Base-by-base conservation (phyloP, 2,113 vertebrate genomes). In the Epinephelus fuscoguttatus region DNA sequence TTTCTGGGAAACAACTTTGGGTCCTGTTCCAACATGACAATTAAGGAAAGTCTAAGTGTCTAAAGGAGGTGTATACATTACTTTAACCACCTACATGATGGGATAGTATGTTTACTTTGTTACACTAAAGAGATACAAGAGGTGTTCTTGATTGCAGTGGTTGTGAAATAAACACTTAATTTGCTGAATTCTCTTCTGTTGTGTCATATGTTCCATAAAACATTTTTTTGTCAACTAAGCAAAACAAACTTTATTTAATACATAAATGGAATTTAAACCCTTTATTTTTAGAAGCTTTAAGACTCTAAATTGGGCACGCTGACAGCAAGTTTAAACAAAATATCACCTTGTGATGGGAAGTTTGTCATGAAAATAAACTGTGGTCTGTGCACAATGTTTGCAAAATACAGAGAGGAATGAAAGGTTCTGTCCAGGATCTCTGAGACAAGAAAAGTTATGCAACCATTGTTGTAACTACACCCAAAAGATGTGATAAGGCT, bases 301-400 rank as follows among this genome's bases (percentile, higher is more conserved):
- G 1, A 27, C 30, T 52, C 1, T 21, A 13, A 45, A 15, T 13
- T 3, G 17, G 45, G 27, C 47, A 59, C 17, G 33, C 33, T 37
- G 6, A 37, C 33, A 6, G 33, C 21, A 42, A 13, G 17, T 60
- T 64, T 3, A 62, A 45, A 25, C 10, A 56, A 27, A 64, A 42
- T 40, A n/a, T 4, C n/a, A 56, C 11, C 8, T 27, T 42, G 45
- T 61, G 40, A 55, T 33, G 6, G 12, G 4, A 78, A 4, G 76
- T 85, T 70, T 82, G 67, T 78, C 4, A 21, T 80, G 25, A 50
- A 67, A 68, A 79, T 59, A 63, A 25, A 13, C 59, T 23, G 64
- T 60, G 71, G 75, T 64, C 61, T 57, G 70, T 59, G n/a, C 11
- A 21, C 57, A 4, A 3, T 84, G 70, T 85, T 87, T 75, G 64